Percentiles rank a stretch among this genome's conserved stretches.
These are phyloP conservation scores for Morinoia aosen DNA, from an alignment of 2,888 invertebrate species.

Conservation along the genomic window DNA sequence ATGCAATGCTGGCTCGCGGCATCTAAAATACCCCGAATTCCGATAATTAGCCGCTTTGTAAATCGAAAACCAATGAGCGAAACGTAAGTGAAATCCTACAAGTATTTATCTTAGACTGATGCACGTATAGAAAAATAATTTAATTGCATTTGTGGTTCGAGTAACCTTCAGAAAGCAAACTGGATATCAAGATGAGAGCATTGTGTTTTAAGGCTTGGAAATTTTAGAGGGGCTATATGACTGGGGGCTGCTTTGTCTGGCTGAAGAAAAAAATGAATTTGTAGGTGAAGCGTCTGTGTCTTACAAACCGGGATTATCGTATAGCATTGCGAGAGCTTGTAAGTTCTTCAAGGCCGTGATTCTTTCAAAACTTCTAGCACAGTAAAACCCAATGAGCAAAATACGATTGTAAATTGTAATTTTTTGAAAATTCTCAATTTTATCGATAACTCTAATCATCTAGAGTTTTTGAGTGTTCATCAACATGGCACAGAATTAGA, in stretches of 20 bases:
- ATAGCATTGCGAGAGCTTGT: too few relatives aligned
- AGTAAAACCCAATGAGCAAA: too few relatives aligned
- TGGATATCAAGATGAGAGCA: background rate
- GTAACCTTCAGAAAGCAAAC: background rate
- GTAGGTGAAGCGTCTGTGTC: too few relatives aligned
- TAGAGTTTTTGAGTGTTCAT: too few relatives aligned
- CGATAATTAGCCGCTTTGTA: slow-evolving; percentile 17
- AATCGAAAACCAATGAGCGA: slow-evolving; percentile 10
- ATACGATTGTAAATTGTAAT: too few relatives aligned
- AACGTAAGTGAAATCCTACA: background rate
- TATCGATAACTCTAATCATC: too few relatives aligned
- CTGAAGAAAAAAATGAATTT: background rate
- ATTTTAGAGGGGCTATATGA: background rate
- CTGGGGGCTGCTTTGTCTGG: background rate
- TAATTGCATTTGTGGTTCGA: background rate
- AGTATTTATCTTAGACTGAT: background rate
- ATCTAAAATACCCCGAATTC: background rate
- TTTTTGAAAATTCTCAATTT: too few relatives aligned
- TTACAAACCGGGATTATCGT: too few relatives aligned
- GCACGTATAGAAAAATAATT: background rate
- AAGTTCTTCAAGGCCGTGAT: too few relatives aligned
- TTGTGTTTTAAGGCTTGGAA: background rate
- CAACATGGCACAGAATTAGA: too few relatives aligned
- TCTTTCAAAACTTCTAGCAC: too few relatives aligned
- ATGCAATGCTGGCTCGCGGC: background rate